These are phyloP conservation scores for Montipora foliosa DNA, from an alignment of 64 coral and sea anemone genomes.

Conservation along the genomic window DNA sequence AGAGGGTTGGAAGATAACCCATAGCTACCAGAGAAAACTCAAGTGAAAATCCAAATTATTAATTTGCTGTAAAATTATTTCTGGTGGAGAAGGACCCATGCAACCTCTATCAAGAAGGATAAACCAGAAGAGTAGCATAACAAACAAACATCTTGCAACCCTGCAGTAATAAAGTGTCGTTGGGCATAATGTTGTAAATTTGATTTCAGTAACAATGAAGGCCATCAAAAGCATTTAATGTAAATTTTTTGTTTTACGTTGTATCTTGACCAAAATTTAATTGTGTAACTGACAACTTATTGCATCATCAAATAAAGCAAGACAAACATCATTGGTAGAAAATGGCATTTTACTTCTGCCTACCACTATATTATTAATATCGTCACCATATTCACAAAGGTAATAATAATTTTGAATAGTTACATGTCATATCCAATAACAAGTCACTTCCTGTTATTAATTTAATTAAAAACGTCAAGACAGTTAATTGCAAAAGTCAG, in stretches of 20 bases:
- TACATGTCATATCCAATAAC: neutral
- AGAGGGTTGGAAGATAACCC: slow-evolving; percentile 91
- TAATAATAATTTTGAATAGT: neutral
- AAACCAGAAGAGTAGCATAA: too few relatives aligned
- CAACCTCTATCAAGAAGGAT: too few relatives aligned
- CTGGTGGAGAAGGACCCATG: too few relatives aligned
- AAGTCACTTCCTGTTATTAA: neutral
- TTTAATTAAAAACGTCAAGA: slow-evolving; percentile 40
- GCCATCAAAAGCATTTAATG: too few relatives aligned
- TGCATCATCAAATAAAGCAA: too few relatives aligned
- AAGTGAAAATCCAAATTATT: neutral
- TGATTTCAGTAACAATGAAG: too few relatives aligned
- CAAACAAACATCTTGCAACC: too few relatives aligned
- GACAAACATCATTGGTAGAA: slow-evolving; percentile 19
- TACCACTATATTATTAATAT: neutral
- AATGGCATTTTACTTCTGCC: slow-evolving; percentile 34
- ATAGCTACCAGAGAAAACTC: neutral
- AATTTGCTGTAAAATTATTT: neutral
- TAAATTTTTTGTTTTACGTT: too few relatives aligned
- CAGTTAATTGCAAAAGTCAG: neutral
- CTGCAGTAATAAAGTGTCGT: too few relatives aligned
- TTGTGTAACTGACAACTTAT: too few relatives aligned
- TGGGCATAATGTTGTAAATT: too few relatives aligned
- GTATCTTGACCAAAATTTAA: too few relatives aligned
- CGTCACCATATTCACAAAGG: slow-evolving; percentile 2